Percentiles rank a stretch among this genome's conserved stretches.
Conservation (phyloP, 2,888 invertebrate genomes). For the Nemoura dubitans region DNA sequence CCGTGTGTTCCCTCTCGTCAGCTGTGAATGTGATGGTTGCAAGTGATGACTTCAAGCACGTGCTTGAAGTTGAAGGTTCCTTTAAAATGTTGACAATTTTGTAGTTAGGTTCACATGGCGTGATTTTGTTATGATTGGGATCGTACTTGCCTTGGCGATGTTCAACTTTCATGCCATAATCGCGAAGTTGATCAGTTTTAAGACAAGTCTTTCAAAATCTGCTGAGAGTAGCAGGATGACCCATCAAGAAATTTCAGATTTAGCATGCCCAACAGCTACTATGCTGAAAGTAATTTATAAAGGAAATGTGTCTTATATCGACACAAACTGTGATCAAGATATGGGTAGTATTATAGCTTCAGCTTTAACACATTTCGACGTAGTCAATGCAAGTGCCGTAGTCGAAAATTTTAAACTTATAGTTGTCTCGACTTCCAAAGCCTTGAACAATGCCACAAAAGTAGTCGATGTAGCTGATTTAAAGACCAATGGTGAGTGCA, state of each 20-base stretch:
- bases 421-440: background rate
- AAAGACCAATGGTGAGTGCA: background rate
- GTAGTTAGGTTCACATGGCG: background rate
- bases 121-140: background rate
- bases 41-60: constrained; percentile 25
- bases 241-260: too few relatives aligned
- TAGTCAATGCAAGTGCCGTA: background rate
- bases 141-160: background rate
- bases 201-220: background rate
- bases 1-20: background rate
- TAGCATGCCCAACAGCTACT: background rate
- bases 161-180: background rate
- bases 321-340: background rate
- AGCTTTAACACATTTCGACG: background rate
- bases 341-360: background rate
- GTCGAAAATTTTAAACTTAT: background rate
- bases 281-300: background rate
- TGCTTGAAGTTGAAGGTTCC: background rate
- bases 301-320: background rate
- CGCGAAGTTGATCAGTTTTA: background rate
- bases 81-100: too few relatives aligned
- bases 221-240: background rate
- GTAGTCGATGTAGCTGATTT: background rate
- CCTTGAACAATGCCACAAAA: background rate
- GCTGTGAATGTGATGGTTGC: background rate